Evolutionary conservation across 1,140 invertebrate species (phyloP), one percentile per base, ranked within the genome.

Genomic region (Wiebesia pumilae): DNA sequence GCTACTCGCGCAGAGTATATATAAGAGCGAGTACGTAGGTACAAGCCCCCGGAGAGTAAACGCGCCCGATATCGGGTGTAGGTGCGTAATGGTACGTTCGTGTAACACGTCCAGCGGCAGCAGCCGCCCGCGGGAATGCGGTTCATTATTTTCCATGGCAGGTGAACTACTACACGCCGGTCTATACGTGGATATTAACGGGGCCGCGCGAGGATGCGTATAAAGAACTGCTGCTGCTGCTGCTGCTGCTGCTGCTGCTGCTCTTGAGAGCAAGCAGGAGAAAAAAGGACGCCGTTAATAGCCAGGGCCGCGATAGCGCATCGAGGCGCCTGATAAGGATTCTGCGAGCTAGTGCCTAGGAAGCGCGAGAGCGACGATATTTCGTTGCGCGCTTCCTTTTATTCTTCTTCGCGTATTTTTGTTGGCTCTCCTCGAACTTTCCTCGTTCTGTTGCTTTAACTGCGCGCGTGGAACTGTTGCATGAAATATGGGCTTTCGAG

Each of bases 81-180:
- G 85, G 85, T 81, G 85, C 85, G 85, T 86, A 86, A 86, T 86
- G 85, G 85, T 86, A 86, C 85, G 69, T 86, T 86, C 85, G 85
- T 86, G 85, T 86, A 86, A 86, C 69, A 81, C 85, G 85, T 86
- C 79, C 35, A 84, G 81, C 58, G 67, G 38, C n/a, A 21, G 81
- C 51, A 73, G 38, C 43, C 80, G 71, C 80, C 54, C 80, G 71
- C 54, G 85, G 71, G 80, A 86, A 83, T 86, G 85, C 81, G 85
- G 58, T 86, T 86, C 85, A 83, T 86, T 86, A 86, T 86, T 86
- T 86, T 78, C 80, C 81, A 12, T 86, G 80, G 85, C 80, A 86
- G 85, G 80, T 83, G 80, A 83, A 83, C 84, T 51, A 73, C 83
- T 80, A 84, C 40, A 30, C 27, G 24, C 35, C 1, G 9, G 16